These are phyloP conservation scores for Erpetoichthys calabaricus DNA, from an alignment of 2,797 vertebrate species.

Conservation along the genomic window DNA sequence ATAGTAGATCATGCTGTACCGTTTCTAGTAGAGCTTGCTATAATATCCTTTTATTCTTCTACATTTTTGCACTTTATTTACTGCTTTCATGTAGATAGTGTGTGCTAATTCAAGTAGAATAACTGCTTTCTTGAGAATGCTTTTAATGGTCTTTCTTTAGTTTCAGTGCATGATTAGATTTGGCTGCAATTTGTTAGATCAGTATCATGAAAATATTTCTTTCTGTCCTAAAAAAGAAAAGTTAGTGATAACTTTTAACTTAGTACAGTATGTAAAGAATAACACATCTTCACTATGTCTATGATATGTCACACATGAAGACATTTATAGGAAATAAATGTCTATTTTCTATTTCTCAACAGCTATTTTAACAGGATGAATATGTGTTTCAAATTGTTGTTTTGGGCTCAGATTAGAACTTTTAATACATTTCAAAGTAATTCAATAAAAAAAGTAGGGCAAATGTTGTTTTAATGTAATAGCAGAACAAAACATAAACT, in stretches of 20 bases:
- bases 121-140: conserved; percentile 10
- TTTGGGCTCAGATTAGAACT: too few relatives aligned
- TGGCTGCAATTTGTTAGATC: conserved; percentile 8
- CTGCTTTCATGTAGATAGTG: conserved; percentile 6
- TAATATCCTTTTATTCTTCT: conserved; percentile 4
- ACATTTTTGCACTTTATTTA: conserved; percentile 5
- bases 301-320: too few relatives aligned
- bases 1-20: conserved; percentile 7
- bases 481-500: too few relatives aligned
- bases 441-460: too few relatives aligned
- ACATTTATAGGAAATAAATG: too few relatives aligned
- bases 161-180: conserved; percentile 11
- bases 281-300: too few relatives aligned
- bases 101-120: conserved; percentile 4
- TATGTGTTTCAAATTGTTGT: too few relatives aligned
- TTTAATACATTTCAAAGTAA: too few relatives aligned
- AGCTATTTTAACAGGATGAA: too few relatives aligned
- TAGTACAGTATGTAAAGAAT: too few relatives aligned
- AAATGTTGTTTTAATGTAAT: too few relatives aligned
- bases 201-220: neutral
- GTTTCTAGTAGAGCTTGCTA: conserved; percentile 7
- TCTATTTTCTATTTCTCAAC: too few relatives aligned
- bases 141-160: conserved; percentile 10
- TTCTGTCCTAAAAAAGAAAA: neutral
- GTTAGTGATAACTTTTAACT: neutral